A percentile compares a stretch with the other conserved stretches of the same genome.
These are phyloP conservation scores for Plagodis pulveraria DNA, from an alignment of 2,888 invertebrate genomes.

Conservation along the genomic window DNA sequence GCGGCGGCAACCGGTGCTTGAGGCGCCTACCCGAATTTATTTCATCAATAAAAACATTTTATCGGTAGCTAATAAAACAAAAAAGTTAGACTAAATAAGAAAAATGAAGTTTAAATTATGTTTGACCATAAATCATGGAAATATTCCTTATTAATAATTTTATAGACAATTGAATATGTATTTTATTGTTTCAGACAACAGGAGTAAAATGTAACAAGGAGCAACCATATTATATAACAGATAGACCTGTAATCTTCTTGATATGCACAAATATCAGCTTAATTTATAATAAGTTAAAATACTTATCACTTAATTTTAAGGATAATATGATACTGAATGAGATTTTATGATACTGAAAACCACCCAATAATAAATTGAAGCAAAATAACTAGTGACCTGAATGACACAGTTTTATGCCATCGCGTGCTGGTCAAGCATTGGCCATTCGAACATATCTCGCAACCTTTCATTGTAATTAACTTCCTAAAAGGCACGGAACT, in stretches of 20 bases:
- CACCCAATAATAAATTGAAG: neutral
- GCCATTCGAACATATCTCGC: conserved; percentile 15
- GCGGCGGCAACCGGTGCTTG: neutral
- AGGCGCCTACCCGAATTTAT: conserved; percentile 18
- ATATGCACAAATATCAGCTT: neutral
- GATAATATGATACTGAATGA: too few relatives aligned
- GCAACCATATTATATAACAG: too few relatives aligned
- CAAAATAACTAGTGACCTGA: neutral
- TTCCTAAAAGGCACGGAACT: conserved; percentile 28
- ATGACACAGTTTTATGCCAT: conserved; percentile 7
- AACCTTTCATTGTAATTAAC: conserved; percentile 25
- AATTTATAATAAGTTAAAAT: neutral
- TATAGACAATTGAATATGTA: too few relatives aligned
- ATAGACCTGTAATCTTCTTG: too few relatives aligned
- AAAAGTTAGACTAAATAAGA: neutral
- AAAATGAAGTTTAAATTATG: too few relatives aligned
- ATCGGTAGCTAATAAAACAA: conserved; percentile 3
- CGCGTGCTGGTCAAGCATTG: conserved; percentile 15
- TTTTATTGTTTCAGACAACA: too few relatives aligned
- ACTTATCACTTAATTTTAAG: too few relatives aligned
- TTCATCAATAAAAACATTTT: conserved; percentile 13
- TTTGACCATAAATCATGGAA: too few relatives aligned
- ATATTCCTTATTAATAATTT: too few relatives aligned
- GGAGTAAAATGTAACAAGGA: too few relatives aligned
- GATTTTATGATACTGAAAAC: neutral